These are phyloP conservation scores for Encarsia formosa DNA, from an alignment of 2,888 invertebrate genomes.

Conservation along the genomic window DNA sequence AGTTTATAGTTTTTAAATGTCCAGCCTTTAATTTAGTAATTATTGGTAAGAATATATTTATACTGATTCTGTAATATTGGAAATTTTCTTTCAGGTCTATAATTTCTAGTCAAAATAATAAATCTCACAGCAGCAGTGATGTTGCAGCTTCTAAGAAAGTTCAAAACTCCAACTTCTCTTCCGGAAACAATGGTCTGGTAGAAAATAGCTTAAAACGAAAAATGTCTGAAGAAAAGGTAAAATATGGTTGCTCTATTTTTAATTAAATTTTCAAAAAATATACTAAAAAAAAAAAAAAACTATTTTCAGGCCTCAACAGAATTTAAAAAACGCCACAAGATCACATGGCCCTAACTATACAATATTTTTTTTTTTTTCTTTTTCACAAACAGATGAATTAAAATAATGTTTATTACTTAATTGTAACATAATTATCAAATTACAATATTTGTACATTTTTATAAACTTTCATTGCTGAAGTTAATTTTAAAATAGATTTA, in stretches of 20 bases:
- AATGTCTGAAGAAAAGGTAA: conserved; percentile 12
- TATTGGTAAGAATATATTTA: no score
- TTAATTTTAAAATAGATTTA: no score
- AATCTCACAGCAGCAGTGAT: no score
- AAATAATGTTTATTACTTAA: no score
- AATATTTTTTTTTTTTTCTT: background rate
- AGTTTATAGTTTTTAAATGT: no score
- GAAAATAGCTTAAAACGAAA: conserved; percentile 20
- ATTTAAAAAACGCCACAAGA: conserved; percentile 34
- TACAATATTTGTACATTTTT: conserved; percentile 3
- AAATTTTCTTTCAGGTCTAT: no score
- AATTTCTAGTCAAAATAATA: no score
- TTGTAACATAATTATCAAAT: no score
- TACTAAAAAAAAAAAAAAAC: conserved; percentile 4
- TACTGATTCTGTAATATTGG: no score
- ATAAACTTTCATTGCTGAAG: no score
- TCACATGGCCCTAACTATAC: conserved; percentile 34
- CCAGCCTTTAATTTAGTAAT: no score
- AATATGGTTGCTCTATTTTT: conserved; percentile 1
- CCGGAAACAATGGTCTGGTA: conserved; percentile 7
- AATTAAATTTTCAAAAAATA: conserved; percentile 11
- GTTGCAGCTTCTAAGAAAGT: no score
- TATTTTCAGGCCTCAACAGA: conserved; percentile 29
- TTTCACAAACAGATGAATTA: background rate
- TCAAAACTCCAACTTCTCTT: background rate